A percentile compares a stretch with the other conserved stretches of the same genome.
Conservation (phyloP, 1,140 invertebrate genomes). For the Pollicipes pollicipes region DNA sequence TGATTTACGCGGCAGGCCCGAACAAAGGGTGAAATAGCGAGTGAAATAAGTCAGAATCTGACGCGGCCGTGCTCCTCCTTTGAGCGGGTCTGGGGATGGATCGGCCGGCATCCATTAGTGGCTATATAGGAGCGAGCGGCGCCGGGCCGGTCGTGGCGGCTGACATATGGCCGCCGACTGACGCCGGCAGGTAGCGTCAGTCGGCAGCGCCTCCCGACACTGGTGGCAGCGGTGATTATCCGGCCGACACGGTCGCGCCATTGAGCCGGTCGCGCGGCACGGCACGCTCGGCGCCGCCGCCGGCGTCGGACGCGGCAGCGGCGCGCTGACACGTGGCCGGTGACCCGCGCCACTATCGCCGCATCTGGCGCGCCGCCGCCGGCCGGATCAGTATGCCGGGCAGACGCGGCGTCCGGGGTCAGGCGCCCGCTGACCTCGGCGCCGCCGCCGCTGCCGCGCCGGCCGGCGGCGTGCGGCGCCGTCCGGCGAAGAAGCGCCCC, state of each 20-base stretch:
- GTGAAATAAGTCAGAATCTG: background rate
- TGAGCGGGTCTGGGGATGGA: background rate
- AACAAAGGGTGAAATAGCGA: constrained; percentile 1
- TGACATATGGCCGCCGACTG: no score
- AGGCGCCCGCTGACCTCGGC: background rate
- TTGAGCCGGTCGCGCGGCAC: no score
- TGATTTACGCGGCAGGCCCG: background rate
- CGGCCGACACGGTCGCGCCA: no score
- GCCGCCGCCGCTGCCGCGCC: no score
- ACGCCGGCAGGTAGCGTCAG: background rate
- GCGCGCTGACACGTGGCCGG: background rate
- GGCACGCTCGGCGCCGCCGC: background rate
- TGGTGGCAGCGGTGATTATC: background rate
- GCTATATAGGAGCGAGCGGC: no score
- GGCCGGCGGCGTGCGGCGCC: no score
- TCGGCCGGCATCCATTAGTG: background rate
- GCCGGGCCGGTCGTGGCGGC: no score
- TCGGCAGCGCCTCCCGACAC: background rate
- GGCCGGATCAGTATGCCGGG: background rate
- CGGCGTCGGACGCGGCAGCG: no score
- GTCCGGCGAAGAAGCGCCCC: no score
- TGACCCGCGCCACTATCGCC: background rate
- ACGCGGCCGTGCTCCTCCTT: background rate
- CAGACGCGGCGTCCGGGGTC: no score
- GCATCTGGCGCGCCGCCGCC: no score